phyloP scores from a whole-genome alignment of 1,140 invertebrate species.

The Drosophila athabasca region DNA sequence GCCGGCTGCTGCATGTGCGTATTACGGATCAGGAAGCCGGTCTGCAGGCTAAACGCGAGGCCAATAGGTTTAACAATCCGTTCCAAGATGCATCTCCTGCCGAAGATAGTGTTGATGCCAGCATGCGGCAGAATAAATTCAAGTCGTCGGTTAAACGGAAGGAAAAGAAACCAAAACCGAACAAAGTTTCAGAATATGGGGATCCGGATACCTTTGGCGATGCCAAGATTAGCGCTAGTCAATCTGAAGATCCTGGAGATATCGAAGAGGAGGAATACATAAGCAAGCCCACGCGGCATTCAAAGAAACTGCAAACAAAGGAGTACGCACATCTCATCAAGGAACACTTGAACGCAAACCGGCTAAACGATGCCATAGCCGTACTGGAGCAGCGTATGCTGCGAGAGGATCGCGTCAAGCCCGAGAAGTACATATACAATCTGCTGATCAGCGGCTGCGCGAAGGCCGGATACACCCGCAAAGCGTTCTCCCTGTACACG shows the following conservation, averaged over 20 bases:
- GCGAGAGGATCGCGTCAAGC: conserved; percentile 90
- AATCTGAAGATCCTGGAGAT: conserved; percentile 80
- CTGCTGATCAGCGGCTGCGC: conserved; percentile 92
- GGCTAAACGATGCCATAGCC: conserved; percentile 89
- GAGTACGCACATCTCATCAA: conserved; percentile 89
- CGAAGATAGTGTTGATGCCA: neutral
- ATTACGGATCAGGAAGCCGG: conserved; percentile 69
- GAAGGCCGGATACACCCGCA: conserved; percentile 91
- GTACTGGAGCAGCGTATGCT: conserved; percentile 90
- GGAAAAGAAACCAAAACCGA: conserved; percentile 6
- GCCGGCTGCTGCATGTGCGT: conserved; percentile 59
- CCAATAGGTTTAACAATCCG: conserved; percentile 43
- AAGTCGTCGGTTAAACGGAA: conserved; percentile 1
- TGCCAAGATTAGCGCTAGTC: conserved; percentile 4
- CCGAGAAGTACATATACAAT: conserved; percentile 91
- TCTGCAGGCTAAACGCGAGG: conserved; percentile 51
- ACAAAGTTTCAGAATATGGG: conserved; percentile 15
- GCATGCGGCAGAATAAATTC: neutral
- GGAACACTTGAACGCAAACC: conserved; percentile 85
- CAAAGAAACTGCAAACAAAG: conserved; percentile 85
- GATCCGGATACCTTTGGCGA: conserved; percentile 58
- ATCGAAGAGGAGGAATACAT: conserved; percentile 85
- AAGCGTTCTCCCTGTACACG: conserved; percentile 92
- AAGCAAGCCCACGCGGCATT: conserved; percentile 81
- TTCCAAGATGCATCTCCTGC: conserved; percentile 18